A percentile compares a stretch with the other conserved stretches of the same genome.
Conservation (phyloP, 2,113 vertebrate species). For the Caloenas nicobarica region DNA sequence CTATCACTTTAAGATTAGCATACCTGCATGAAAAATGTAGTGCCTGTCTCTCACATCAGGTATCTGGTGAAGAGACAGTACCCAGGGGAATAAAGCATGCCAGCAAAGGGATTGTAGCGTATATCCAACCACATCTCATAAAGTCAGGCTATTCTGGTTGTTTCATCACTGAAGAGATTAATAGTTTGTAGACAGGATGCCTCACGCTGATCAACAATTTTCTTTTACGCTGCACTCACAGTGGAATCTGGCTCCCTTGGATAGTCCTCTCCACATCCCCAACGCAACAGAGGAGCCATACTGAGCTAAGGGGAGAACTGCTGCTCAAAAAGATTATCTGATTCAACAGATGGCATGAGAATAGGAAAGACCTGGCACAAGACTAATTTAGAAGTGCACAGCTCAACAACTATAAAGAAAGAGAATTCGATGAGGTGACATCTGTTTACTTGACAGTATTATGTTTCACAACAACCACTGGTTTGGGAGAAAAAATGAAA, state of each 20-base stretch:
- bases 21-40: fast-evolving
- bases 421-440: neutral
- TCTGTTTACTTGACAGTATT: neutral
- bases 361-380: neutral
- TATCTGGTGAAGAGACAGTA: neutral
- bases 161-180: neutral
- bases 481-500: neutral
- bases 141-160: neutral
- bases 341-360: constrained; percentile 40
- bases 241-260: neutral
- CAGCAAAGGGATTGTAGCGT: neutral
- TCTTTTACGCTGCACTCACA: neutral
- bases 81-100: neutral
- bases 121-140: neutral
- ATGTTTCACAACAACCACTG: neutral
- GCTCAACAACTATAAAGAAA: neutral
- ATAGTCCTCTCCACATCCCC: neutral
- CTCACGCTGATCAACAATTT: neutral
- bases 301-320: neutral
- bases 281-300: neutral
- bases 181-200: neutral
- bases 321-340: neutral
- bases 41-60: neutral
- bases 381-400: constrained; percentile 1
- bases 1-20: neutral